A percentile compares a stretch with the other conserved stretches of the same genome.
phyloP scores from a whole-genome alignment of 2,888 invertebrate genomes.

The Dicranocentrus wangi region DNA sequence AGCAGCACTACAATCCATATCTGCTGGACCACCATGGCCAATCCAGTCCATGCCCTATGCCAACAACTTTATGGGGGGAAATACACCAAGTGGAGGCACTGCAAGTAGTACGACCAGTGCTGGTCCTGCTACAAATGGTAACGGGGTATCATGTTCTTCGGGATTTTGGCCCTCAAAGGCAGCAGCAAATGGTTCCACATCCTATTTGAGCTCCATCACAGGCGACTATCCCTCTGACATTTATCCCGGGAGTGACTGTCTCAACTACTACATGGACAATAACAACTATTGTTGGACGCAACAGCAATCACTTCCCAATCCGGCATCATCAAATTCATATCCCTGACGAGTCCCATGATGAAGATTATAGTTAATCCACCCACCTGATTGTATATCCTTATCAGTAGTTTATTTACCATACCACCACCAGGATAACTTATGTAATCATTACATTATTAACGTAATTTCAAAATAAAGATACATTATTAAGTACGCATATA shows the following conservation, averaged over 20 bases:
- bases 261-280: conserved; percentile 58
- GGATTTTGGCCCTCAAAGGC: not conserved
- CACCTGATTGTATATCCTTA: no score
- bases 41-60: conserved; percentile 48
- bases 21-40: conserved; percentile 54
- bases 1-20: conserved; percentile 27
- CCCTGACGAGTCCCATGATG: no score
- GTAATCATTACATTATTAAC: no score
- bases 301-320: conserved; percentile 37
- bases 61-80: conserved; percentile 30
- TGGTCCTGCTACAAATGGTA: not conserved
- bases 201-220: conserved; percentile 41
- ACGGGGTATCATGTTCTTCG: conserved; percentile 3
- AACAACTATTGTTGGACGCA: conserved; percentile 58
- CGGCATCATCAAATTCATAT: conserved; percentile 15
- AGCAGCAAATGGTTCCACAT: not conserved
- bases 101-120: not conserved
- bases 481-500: no score
- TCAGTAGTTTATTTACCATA: no score
- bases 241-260: conserved; percentile 42
- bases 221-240: conserved; percentile 36
- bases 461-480: no score
- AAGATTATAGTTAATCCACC: no score
- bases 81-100: not conserved
- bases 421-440: no score